Base-by-base conservation (phyloP, 2,888 invertebrate species). In the Papilio demoleus region DNA sequence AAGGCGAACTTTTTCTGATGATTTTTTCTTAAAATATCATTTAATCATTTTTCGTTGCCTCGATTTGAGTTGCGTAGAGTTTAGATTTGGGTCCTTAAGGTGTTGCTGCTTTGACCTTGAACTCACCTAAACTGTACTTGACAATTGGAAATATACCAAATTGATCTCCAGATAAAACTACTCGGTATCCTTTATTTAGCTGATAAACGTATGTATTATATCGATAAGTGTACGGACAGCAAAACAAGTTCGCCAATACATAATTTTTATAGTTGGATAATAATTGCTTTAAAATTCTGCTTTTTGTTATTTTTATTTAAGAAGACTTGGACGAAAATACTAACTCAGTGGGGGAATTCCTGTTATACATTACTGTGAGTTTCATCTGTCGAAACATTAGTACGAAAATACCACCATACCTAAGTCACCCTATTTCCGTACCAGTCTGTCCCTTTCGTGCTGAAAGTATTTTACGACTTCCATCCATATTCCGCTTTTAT, bases 381-480 rank as follows among this genome's bases (percentile, higher is more conserved):
- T 24, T 12, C 24, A 3, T 9, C 9, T 45, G 0, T 8, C 2
- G 19, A 45, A 45, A 45, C 42, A 45, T 17, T 17, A 9, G 6
- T 19, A 59, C 19, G 36, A 58, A 17, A 59, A 59, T 19, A 36
- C 5, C 42, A 42, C n/a, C 42, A 8, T 36, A 4, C n/a, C 9
- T 67, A 38, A 31, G 61, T n/a, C 34, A 42, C 40, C 53, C 45
- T 62, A 56, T 24, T 56, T 8, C 58, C 47, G 68, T 68, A 68
- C 68, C 64, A 68, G 34, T 50, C 47, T 1, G 68, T 68, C 19
- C 59, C 59, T 68, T 64, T 59, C 68, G 68, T 68, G 68, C 36
- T 4, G 64, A 47, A 68, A 65, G 68, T 64, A 50, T 27, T 68
- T 64, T 50, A 38, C 38, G 34, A 47, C 45, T 47, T 64, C 12